Evolutionary conservation across 1,140 invertebrate genomes (phyloP), one percentile per base, ranked within the genome.

Genomic region (Drosophila malerkotliana): DNA sequence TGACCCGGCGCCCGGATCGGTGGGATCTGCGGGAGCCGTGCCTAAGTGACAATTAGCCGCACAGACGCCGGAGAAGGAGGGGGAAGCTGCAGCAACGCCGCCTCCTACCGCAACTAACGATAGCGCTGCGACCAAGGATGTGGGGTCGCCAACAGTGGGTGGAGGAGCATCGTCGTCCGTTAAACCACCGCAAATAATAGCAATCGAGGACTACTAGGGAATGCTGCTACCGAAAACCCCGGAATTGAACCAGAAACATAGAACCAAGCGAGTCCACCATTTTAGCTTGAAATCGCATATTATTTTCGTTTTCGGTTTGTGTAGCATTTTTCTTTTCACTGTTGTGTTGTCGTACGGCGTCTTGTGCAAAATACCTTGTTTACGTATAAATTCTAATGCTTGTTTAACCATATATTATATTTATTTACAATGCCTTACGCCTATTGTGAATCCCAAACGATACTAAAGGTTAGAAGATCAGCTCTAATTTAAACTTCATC

Each of bases 1-100:
- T 51, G 89, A 93, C 34, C 60, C 61, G 55, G 61, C 72, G 52
- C 47, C 72, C 8, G 72, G 72, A 24, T 60, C 75, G 7, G 32
- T 72, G 26, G 44, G 44, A 8, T 47, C 44, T 18, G 78, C 51
- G 14, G 75, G 72, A 41, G 72, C 62, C 32, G 56, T 47, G 44
- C 44, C 93, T 60, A 93, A 93, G 88, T 93, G 92, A 93, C 92
- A 90, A 92, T 92, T 92, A 92, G 90, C 91, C 84, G 91, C 91
- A 92, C 91, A 92, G 90, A 82, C 90, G 85, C 79, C 85, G 81
- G 90, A 89, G 45, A 72, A 63, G 78, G 61, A 72, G 60, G 77
- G 74, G 59, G 60, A 67, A 72, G 30, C 77, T 54, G 53, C 64
- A 15, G 28, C 61, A 60, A 14, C 52, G 37, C 24, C 52, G 37